Evolutionary conservation across 2,797 vertebrate genomes (phyloP).

Genomic region (Gastrophryne carolinensis): DNA sequence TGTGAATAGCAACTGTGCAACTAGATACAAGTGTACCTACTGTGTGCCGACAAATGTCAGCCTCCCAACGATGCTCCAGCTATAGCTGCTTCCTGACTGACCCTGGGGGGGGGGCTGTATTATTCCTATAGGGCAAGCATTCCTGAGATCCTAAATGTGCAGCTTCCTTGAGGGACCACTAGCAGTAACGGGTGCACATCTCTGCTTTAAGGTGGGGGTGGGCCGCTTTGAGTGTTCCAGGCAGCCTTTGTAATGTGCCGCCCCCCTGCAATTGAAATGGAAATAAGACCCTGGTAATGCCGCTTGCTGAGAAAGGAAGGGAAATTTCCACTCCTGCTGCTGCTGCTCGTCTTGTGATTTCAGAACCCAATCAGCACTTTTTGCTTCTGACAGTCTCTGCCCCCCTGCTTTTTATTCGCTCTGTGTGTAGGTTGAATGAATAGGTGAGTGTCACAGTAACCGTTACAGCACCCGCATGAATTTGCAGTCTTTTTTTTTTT

Average conservation of each 20-base stretch:
- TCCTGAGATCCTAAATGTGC: neutral
- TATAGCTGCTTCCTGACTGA: neutral
- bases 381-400: slow-evolving; percentile 6
- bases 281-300: slow-evolving; percentile 64
- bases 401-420: slow-evolving; percentile 42
- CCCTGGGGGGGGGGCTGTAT: neutral
- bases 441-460: slow-evolving; percentile 52
- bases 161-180: neutral
- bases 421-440: slow-evolving; percentile 50
- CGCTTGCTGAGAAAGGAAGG: slow-evolving; percentile 63
- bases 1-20: slow-evolving; percentile 28
- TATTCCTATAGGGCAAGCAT: neutral
- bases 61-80: neutral
- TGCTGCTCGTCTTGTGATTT: slow-evolving; percentile 60
- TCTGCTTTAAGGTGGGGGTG: slow-evolving; percentile 30
- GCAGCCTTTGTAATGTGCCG: slow-evolving; percentile 53
- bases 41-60: slow-evolving; percentile 1
- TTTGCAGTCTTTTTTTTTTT: slow-evolving; percentile 21
- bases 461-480: slow-evolving; percentile 45
- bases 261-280: slow-evolving; percentile 62
- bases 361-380: slow-evolving; percentile 55
- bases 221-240: slow-evolving; percentile 24
- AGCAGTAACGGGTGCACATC: neutral
- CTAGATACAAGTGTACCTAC: slow-evolving; percentile 1
- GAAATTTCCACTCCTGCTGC: slow-evolving; percentile 76